These are phyloP conservation scores for Botia kubotai DNA, from an alignment of 2,797 vertebrate species.

Conservation along the genomic window DNA sequence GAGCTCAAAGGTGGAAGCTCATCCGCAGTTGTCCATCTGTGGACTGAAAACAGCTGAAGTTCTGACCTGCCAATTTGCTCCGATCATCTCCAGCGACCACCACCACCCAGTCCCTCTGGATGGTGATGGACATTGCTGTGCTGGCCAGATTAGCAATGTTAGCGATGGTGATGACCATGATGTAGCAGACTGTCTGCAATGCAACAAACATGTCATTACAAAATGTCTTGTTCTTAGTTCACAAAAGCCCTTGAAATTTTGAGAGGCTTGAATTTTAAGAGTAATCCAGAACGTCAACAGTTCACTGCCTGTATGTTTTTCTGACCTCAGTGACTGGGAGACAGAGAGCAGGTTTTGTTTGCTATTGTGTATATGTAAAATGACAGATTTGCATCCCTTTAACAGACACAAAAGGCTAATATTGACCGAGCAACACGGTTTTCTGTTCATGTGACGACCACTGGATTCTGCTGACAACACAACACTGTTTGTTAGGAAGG, in stretches of 20 bases:
- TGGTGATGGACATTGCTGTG: constrained; percentile 93
- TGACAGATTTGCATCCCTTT: constrained; percentile 18
- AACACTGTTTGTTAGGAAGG: constrained; percentile 12
- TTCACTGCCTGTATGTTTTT: neutral
- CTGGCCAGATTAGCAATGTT: constrained; percentile 97
- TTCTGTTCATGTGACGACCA: constrained; percentile 32
- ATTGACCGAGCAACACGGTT: constrained; percentile 12
- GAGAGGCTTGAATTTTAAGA: neutral
- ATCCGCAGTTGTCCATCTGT: neutral
- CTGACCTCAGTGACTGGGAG: constrained; percentile 6
- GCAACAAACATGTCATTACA: constrained; percentile 22
- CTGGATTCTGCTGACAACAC: constrained; percentile 43
- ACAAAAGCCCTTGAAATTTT: constrained; percentile 19
- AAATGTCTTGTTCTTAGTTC: neutral
- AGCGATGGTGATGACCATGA: constrained; percentile 94
- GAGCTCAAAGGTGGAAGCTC: constrained; percentile 62
- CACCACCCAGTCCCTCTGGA: constrained; percentile 98
- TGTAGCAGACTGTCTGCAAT: constrained; percentile 90
- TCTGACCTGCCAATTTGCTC: constrained; percentile 92
- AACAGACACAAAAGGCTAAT: constrained; percentile 18
- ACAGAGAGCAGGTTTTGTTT: constrained; percentile 34
- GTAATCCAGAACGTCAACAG: neutral
- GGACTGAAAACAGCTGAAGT: neutral
- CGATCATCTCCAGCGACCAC: constrained; percentile 95
- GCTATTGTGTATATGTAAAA: constrained; percentile 23